Base-by-base conservation (phyloP, 2,113 vertebrate species). In the Psittacula cyanocephala region DNA sequence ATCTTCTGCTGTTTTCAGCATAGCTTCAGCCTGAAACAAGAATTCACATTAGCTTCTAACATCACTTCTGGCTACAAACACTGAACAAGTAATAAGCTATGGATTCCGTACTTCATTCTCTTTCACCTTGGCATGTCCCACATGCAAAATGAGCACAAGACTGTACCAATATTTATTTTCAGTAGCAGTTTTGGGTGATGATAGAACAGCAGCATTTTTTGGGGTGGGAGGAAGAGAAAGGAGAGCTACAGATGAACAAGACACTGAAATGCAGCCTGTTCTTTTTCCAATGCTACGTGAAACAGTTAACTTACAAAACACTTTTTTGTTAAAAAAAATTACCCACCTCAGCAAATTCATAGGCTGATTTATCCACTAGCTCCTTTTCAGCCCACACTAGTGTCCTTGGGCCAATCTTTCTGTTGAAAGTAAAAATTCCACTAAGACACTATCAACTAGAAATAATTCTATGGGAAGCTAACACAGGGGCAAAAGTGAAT, bases 301-400 rank as follows among this genome's bases (percentile, higher is more conserved):
- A 90, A 65, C 13, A 79, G 11, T 43, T 47, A 62, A 43, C 43
- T 91, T 49, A 81, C 49, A 89, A 74, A 68, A 53, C 6, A 33
- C 31, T 35, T 72, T 52, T 70, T 15, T 39, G n/a, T 82, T 50
- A 47, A 55, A 55, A 33, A 55, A 31, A 19, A 52, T 41, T 55
- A 98, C 98, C 78, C 86, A 99, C 99, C 99, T 99, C 98, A 25
- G 99, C 98, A 98, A 99, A 99, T 97, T 99, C 99, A 53, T 98
- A 98, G 4, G 98, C 99, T 2, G 98, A 99, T 92, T 98, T 98
- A 65, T 99, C 99, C 95, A 99, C 98, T 65, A 98, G 97, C 80
- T 99, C 99, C 88, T 98, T 99, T 98, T 99, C 99, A 33, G 99
- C 99, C 99, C 99, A 99, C 43, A 99, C 99, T 86, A 98, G 97